Base-by-base conservation (phyloP, 2,797 vertebrate genomes). In the Pteropus rufus region DNA sequence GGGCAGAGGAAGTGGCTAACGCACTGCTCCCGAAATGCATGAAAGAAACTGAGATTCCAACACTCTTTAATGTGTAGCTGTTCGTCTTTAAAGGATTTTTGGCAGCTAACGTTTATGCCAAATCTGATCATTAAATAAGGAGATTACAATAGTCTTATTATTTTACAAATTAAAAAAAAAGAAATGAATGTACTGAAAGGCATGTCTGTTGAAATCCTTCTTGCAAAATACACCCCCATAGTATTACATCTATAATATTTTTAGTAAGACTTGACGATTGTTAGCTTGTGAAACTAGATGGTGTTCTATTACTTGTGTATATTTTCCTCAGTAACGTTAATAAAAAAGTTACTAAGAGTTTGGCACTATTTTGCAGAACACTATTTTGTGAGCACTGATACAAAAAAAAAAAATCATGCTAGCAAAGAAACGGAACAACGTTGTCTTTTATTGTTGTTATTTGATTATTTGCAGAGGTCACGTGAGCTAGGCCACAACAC, bases 61-160 rank as follows among this genome's bases (percentile, higher is more conserved):
- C 76, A 34, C 52, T 56, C 34, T 67, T 65, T 73, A 46, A 21
- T 21, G 41, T 23, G 29, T 36, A 39, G 18, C 46, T 73, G 34
- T 80, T 56, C 26, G 34, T 36, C 91, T 86, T 89, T 54, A 64
- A 91, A 96, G 31, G 81, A 65, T 34, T 19, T 84, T 64, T 76
- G 81, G 95, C 95, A 93, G 72, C 52, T 29, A 1, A 76, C 26
- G 52, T 56, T 73, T 69, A 60, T 49, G 41, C 62, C 69, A 91
- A 88, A 85, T n/a, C 67, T 7, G 62, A 67, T 62, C 4, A 46
- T 64, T 73, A 94, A 92, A 81, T 23, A 64, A 86, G 58, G 34
- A 58, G 90, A 83, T 96, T 84, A 95, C 90, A 96, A 94, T 85
- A 29, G 85, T 56, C 84, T 58, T 77, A 95, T 94, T 97, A 90